Evolutionary conservation across 2,888 invertebrate species (phyloP).

Genomic region (Dendrolimus houi): DNA sequence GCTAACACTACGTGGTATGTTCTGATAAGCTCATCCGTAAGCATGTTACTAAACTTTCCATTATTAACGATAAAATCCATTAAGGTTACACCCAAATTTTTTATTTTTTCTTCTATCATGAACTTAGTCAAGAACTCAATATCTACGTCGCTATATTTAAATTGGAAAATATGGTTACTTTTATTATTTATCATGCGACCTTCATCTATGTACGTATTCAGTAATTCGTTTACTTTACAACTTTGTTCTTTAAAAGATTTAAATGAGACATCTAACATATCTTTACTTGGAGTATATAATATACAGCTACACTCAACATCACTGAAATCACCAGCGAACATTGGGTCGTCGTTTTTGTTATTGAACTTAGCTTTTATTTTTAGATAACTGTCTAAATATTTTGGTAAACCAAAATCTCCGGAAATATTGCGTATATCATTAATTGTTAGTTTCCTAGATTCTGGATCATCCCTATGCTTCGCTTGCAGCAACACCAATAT

Average conservation of each 20-base stretch:
- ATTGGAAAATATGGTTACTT: conserved; percentile 19
- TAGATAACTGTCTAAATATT: conserved; percentile 30
- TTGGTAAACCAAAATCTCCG: conserved; percentile 22
- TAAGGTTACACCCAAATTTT: conserved; percentile 20
- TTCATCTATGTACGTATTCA: conserved; percentile 14
- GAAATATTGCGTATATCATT: conserved; percentile 17
- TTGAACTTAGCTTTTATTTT: conserved; percentile 25
- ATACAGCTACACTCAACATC: conserved; percentile 24
- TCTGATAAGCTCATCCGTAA: conserved; percentile 24
- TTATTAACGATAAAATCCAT: conserved; percentile 20
- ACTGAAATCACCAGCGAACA: conserved; percentile 24
- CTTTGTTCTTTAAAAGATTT: conserved; percentile 9
- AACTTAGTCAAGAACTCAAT: conserved; percentile 18
- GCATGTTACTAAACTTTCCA: conserved; percentile 19
- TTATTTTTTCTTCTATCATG: conserved; percentile 21
- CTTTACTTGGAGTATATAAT: conserved; percentile 27
- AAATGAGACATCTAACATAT: conserved; percentile 18
- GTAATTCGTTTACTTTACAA: conserved; percentile 18
- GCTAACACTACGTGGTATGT: conserved; percentile 28
- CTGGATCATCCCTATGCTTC: conserved; percentile 27
- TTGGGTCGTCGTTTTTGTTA: conserved; percentile 15
- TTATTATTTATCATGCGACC: background rate
- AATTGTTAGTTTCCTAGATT: conserved; percentile 22
- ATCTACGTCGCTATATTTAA: conserved; percentile 18
- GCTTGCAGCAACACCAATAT: conserved; percentile 29